Conservation (phyloP, 2,888 invertebrate genomes). For the Nemurella pictetii region DNA sequence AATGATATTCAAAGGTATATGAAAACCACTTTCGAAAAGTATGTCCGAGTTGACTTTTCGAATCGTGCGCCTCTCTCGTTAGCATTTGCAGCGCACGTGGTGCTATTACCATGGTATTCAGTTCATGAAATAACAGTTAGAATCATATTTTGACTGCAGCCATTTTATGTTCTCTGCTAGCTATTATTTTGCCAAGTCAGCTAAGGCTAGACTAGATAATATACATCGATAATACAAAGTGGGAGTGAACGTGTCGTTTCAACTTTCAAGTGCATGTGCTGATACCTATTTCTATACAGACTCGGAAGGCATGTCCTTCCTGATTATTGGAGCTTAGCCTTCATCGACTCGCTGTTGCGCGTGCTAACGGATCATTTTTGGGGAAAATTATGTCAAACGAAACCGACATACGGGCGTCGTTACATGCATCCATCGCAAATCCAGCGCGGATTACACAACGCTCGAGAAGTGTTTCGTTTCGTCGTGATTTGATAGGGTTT, state of each 20-base stretch:
- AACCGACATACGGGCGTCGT: background rate
- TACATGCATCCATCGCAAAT: too few species aligned
- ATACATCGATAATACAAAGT: background rate
- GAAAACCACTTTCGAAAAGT: background rate
- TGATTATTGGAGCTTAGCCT: background rate
- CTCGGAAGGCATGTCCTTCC: background rate
- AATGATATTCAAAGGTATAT: background rate
- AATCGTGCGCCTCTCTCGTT: background rate
- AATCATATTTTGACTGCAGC: background rate
- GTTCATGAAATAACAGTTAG: background rate
- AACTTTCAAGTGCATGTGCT: background rate
- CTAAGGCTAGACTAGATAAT: background rate
- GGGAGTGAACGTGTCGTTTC: background rate
- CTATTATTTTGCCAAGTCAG: background rate
- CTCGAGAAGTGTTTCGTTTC: background rate
- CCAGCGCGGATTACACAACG: background rate
- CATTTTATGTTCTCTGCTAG: background rate
- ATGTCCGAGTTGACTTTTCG: background rate
- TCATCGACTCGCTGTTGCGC: background rate
- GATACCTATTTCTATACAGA: background rate
- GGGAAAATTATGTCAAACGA: background rate
- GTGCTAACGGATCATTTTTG: background rate
- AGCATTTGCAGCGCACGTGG: background rate
- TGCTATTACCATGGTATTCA: background rate
- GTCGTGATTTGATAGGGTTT: background rate